Base-by-base conservation (phyloP, 2,797 vertebrate genomes). In the Trachurus trachurus region DNA sequence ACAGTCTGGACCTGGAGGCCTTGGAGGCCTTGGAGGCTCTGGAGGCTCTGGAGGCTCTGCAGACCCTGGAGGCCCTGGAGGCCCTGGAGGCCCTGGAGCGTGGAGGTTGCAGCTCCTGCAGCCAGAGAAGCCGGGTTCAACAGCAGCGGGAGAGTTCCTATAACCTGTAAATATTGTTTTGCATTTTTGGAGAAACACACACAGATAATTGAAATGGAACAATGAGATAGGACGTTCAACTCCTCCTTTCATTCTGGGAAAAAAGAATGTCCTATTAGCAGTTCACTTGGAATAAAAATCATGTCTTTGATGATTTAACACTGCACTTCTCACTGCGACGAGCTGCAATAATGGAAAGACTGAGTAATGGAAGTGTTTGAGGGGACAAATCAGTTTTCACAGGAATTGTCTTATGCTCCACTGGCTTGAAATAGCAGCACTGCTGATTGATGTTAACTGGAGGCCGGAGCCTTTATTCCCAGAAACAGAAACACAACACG, bases 141-240 rank as follows among this genome's bases (percentile, higher is more conserved):
- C 53, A 99, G 91, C 90, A 98, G 94, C 0, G 98, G 98, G 57
- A 99, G 95, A 0, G 98, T 96, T 87, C 98, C 98, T 74, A 99
- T 97, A 71, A 99, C 96, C 98, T 99, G 65, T 1, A 29, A 71
- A 79, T 13, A 52, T 56, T 1, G 50, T 77, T 71, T 8, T 8
- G 40, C 79, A 75, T 17, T 34, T 34, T 21, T 26, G 40, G 12
- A 44, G 5, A 73, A 64, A 62, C 39, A 9, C 40, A 31, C 1
- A 40, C 0, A 5, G 52, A 69, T 9, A 66, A 63, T 16, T 49
- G 4, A 66, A 59, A 56, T 26, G 1, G 15, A 34, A 64, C 4
- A 7, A 19, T 34, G 31, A 34, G 31, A 34, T 9, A 68, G n/a
- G 65, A 42, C 31, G 68, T 53, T 52, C 3, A 80, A 10, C 22